Conservation (phyloP, 2,797 vertebrate species). For the Vultur gryphus region DNA sequence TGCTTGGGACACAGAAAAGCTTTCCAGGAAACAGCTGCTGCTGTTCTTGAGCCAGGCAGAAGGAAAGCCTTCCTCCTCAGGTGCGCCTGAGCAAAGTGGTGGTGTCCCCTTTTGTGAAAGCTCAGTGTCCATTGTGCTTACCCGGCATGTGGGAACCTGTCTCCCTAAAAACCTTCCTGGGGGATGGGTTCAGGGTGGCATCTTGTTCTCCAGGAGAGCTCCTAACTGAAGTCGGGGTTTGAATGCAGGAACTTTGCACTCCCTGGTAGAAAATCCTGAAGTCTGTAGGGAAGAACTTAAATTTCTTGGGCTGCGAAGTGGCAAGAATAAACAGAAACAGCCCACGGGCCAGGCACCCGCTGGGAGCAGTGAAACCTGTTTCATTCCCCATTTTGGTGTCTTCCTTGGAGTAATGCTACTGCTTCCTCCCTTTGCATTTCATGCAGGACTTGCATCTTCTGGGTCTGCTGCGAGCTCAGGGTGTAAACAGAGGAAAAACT, state of each 20-base stretch:
- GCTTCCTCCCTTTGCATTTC: neutral
- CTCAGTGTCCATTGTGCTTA: neutral
- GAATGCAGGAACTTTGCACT: neutral
- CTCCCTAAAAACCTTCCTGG: neutral
- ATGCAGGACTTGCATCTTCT: neutral
- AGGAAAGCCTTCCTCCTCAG: neutral
- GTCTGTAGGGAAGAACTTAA: neutral
- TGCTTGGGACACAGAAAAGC: neutral
- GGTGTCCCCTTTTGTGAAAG: neutral
- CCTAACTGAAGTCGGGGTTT: neutral
- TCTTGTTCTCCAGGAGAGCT: neutral
- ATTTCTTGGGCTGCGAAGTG: neutral
- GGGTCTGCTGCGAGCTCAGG: neutral
- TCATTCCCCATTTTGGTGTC: neutral
- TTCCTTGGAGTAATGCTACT: neutral
- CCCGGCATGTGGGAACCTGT: neutral
- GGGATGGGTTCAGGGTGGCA: neutral
- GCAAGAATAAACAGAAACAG: neutral
- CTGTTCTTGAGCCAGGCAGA: neutral
- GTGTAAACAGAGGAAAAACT: neutral
- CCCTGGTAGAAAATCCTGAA: neutral
- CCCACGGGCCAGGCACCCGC: accelerated
- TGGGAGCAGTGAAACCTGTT: neutral
- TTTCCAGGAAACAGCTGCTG: neutral
- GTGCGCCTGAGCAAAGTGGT: accelerated